Percentiles rank a stretch among this genome's conserved stretches.
These are phyloP conservation scores for Egretta garzetta DNA, from an alignment of 2,113 vertebrate genomes.

Conservation along the genomic window DNA sequence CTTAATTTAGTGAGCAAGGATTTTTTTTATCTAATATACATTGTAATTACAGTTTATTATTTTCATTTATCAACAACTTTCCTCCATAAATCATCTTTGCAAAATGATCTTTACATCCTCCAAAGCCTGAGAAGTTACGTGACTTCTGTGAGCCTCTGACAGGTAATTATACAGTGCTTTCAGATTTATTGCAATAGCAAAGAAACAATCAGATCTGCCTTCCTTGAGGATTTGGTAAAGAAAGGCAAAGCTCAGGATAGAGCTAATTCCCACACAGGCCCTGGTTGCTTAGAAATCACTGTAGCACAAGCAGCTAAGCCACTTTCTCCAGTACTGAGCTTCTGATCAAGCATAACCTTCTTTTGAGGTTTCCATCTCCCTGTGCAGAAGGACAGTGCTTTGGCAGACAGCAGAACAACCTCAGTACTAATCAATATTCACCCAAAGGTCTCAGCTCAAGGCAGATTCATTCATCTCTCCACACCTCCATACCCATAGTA, in stretches of 20 bases:
- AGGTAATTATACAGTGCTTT: background rate
- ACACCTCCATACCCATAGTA: accelerated
- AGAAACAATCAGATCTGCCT: background rate
- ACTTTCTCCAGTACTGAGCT: background rate
- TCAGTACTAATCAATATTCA: background rate
- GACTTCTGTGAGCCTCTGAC: background rate
- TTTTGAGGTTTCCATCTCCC: background rate
- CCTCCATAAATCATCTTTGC: background rate
- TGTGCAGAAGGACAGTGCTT: background rate
- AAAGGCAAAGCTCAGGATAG: background rate
- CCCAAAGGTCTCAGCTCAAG: background rate
- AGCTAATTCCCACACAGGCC: background rate
- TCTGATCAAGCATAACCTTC: background rate
- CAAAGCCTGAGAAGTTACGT: background rate
- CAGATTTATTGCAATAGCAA: background rate
- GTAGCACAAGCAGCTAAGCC: background rate
- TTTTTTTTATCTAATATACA: background rate
- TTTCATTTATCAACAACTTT: background rate
- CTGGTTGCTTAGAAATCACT: background rate
- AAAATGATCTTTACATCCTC: background rate
- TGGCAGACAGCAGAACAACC: background rate
- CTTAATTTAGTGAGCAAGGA: background rate
- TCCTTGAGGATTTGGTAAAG: background rate
- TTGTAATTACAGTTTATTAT: background rate
- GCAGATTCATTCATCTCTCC: background rate